phyloP scores from a whole-genome alignment of 2,113 vertebrate genomes.

The Callithrix jacchus region DNA sequence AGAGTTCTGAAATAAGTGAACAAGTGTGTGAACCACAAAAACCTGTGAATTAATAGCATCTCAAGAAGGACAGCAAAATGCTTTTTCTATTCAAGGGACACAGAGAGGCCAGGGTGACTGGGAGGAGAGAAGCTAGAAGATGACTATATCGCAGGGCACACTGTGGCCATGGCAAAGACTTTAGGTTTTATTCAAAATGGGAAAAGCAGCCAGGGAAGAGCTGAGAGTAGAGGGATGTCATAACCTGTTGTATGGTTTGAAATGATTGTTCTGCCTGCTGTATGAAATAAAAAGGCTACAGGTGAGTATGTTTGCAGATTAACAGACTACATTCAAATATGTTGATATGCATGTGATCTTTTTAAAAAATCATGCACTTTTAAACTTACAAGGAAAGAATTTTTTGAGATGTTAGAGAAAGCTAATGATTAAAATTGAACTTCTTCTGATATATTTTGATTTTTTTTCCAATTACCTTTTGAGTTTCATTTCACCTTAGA shows the following conservation, averaged over 20 bases:
- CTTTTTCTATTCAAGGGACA: neutral
- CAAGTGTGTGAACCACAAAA: neutral
- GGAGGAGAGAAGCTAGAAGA: neutral
- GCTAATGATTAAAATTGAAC: neutral
- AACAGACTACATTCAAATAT: neutral
- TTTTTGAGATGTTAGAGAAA: neutral
- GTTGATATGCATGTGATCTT: neutral
- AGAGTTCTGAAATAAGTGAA: neutral
- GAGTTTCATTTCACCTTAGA: constrained; percentile 27
- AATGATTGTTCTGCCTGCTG: neutral
- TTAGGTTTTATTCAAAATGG: neutral
- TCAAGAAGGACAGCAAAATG: neutral
- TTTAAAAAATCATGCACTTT: neutral
- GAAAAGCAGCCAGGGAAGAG: neutral
- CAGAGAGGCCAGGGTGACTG: neutral
- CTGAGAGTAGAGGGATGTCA: neutral
- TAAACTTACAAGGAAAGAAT: neutral
- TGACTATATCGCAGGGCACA: rapidly evolving
- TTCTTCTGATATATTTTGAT: neutral
- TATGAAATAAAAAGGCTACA: neutral
- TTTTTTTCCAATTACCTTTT: neutral
- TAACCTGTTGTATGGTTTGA: neutral
- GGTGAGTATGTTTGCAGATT: neutral
- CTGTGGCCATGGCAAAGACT: neutral
- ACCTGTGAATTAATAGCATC: neutral